Evolutionary conservation across 2,888 invertebrate species (phyloP).

Genomic region (Andrena bucephala): DNA sequence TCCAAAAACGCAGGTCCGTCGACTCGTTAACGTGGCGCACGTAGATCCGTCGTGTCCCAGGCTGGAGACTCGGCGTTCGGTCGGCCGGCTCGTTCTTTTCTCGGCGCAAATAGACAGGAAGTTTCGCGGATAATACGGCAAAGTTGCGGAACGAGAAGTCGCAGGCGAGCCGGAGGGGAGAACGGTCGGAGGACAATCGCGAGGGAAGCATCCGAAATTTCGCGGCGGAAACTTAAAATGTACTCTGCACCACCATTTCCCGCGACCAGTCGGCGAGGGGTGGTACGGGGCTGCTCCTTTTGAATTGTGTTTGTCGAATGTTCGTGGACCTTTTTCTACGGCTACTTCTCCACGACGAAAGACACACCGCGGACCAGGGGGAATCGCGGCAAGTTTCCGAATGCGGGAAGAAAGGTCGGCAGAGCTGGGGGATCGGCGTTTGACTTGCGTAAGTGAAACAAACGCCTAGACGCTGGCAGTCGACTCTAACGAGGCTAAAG

Average conservation of each 20-base stretch:
- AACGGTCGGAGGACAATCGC: slow-evolving; percentile 32
- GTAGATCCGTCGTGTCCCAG: neutral
- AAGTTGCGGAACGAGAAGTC: slow-evolving; percentile 38
- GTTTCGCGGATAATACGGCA: slow-evolving; percentile 41
- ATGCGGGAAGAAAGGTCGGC: neutral
- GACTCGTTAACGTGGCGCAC: too few relatives aligned
- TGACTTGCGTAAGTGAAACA: slow-evolving; percentile 28
- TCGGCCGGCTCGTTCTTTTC: slow-evolving; percentile 19
- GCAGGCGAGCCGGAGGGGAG: slow-evolving; percentile 2
- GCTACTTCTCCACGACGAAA: too few relatives aligned
- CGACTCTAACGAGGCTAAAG: slow-evolving; percentile 39
- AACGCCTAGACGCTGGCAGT: neutral
- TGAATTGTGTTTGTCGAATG: slow-evolving; percentile 10
- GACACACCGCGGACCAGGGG: too few relatives aligned
- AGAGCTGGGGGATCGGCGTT: slow-evolving; percentile 2
- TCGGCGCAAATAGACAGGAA: slow-evolving; percentile 36
- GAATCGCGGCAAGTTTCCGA: slow-evolving; percentile 2
- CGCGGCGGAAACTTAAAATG: slow-evolving; percentile 51
- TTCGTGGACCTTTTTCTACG: neutral
- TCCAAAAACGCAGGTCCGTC: too few relatives aligned
- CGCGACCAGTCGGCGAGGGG: neutral
- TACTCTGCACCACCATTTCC: slow-evolving; percentile 28
- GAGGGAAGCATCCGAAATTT: slow-evolving; percentile 47
- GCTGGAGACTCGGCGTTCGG: neutral
- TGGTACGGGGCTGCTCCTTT: neutral